phyloP scores from a whole-genome alignment of 2,888 invertebrate species.

The Hedychridium roseum region DNA sequence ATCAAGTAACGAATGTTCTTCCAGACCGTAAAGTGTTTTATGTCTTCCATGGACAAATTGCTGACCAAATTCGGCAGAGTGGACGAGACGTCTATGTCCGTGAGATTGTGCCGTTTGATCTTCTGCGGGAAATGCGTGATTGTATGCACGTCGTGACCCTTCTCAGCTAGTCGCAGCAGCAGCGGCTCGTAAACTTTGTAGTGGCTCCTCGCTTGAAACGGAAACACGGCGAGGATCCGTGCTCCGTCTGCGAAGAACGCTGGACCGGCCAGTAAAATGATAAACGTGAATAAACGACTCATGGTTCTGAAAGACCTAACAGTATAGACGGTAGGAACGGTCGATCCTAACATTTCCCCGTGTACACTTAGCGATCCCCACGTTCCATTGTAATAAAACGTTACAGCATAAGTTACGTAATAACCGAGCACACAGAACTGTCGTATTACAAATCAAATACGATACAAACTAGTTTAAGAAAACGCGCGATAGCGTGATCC shows the following conservation, averaged over 20 bases:
- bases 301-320: too few relatives aligned
- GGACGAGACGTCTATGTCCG: conserved; percentile 52
- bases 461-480: too few relatives aligned
- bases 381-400: too few relatives aligned
- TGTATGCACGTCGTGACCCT: conserved; percentile 64
- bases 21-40: conserved; percentile 12
- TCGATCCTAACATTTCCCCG: too few relatives aligned
- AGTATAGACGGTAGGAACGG: too few relatives aligned
- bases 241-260: conserved; percentile 28
- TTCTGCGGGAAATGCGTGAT: conserved; percentile 57
- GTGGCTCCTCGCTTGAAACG: conserved; percentile 64
- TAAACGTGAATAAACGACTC: too few relatives aligned
- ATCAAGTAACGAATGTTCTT: conserved; percentile 19
- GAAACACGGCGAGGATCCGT: conserved; percentile 63
- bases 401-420: too few relatives aligned
- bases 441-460: too few relatives aligned
- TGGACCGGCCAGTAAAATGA: too few relatives aligned
- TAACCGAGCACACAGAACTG: too few relatives aligned
- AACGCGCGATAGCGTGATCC: too few relatives aligned
- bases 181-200: conserved; percentile 63
- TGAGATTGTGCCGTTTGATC: conserved; percentile 53
- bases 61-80: conserved; percentile 28
- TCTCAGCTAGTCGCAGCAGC: conserved; percentile 60
- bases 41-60: conserved; percentile 29
- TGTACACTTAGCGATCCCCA: too few relatives aligned